Base-by-base conservation (phyloP, 2,797 vertebrate genomes). In the Otolemur crassicaudatus region DNA sequence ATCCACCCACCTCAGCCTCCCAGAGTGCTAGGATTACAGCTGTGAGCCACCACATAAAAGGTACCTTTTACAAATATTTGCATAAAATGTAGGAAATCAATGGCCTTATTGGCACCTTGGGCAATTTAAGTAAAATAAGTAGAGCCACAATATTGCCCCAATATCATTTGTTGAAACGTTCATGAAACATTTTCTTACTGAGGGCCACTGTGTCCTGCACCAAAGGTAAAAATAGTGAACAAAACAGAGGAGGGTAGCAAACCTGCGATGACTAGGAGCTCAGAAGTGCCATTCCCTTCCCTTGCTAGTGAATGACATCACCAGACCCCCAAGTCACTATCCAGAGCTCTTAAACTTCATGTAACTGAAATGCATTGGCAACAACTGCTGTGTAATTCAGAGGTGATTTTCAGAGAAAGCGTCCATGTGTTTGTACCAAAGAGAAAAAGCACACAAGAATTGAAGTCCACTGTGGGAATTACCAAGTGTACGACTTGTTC, bases 381-480 rank as follows among this genome's bases (percentile, higher is more conserved):
- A 61, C n/a, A 37, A 0, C 49, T 67, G 81, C 40, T 90, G 8
- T 53, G 69, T 31, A 72, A 65, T 25, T 70, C 56, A 61, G 29
- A 43, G 25, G 3, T 94, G 63, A 53, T 65, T 88, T 96, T 93
- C 77, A 87, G 37, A 76, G 65, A 85, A 87, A 86, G 49, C 11
- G 29, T 73, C 82, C 22, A 3, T 70, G 77, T 49, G 61, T 92
- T 91, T 91, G 13, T 90, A 84, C 25, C 16, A 22, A 81, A 95
- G 34, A 95, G 72, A 88, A 95, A 92, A 90, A 9, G 22, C n/a
- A 49, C 69, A 77, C 37, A 67, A 67, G 27, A 63, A 22, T 31
- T 83, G 29, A 75, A 81, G 37, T 94, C 90, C 22, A n/a, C 92
- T 95, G 29, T 31, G 56, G 60, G 93, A 97, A 93, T 69, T 43